These are phyloP conservation scores for Anser cygnoides DNA, from an alignment of 2,113 vertebrate genomes.

Conservation along the genomic window DNA sequence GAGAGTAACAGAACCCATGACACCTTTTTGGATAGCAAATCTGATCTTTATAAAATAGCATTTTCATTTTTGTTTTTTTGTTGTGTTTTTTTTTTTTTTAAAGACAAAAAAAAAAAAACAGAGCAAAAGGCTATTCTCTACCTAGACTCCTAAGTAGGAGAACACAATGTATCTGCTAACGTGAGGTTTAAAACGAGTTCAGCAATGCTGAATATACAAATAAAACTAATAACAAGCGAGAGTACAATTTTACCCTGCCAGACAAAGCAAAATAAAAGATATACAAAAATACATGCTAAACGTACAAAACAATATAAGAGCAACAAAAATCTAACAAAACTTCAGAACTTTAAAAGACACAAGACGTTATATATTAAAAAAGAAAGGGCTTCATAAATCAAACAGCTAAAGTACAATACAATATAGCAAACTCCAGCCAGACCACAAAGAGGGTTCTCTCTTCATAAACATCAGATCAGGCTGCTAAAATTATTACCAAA, in stretches of 20 bases:
- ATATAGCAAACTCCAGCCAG: conserved; percentile 71
- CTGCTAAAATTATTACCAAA: conserved; percentile 86
- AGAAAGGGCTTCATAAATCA: conserved; percentile 15
- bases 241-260: background rate
- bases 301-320: background rate
- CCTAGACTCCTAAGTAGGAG: background rate
- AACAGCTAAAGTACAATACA: conserved; percentile 2
- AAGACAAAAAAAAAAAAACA: too few relatives aligned
- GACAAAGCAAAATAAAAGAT: conserved; percentile 10
- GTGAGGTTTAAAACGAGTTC: background rate
- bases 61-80: too few relatives aligned
- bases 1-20: background rate
- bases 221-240: conserved; percentile 11
- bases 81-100: too few relatives aligned
- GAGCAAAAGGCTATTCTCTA: background rate
- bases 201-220: background rate
- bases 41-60: background rate
- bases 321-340: background rate
- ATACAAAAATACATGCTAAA: background rate
- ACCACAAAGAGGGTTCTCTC: conserved; percentile 79
- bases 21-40: background rate
- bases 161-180: background rate
- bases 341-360: background rate
- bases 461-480: conserved; percentile 81
- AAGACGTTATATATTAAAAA: background rate